Evolutionary conservation across 2,113 vertebrate genomes (phyloP).

Genomic region (Nycticorax nycticorax): DNA sequence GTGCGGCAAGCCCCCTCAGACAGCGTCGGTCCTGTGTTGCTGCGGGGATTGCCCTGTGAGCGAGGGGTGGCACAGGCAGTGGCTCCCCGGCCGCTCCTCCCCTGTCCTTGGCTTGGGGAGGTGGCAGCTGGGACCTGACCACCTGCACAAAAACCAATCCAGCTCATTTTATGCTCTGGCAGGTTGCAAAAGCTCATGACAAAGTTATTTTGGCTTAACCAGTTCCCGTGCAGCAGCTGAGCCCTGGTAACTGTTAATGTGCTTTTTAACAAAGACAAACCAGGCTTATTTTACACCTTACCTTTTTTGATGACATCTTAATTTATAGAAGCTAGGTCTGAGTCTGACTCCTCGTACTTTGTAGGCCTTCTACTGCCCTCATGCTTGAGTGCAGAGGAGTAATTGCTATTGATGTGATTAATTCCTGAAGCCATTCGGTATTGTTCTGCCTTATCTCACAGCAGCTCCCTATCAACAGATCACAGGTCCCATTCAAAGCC

Average conservation of each 20-base stretch:
- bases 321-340: not conserved
- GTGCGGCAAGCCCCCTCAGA: not conserved
- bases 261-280: not conserved
- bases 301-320: not conserved
- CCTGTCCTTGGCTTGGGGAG: not conserved
- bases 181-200: not conserved
- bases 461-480: not conserved
- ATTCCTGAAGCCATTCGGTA: not conserved
- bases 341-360: not conserved
- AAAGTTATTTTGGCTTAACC: not conserved
- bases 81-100: not conserved
- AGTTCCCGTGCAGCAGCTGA: not conserved
- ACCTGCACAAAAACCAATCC: not conserved
- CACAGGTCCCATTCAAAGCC: not conserved
- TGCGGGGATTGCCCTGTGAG: not conserved
- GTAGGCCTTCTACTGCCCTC: not conserved
- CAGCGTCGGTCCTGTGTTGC: fast-evolving
- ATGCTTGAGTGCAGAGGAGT: not conserved
- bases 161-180: not conserved
- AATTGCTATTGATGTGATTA: not conserved
- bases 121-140: not conserved
- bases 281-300: not conserved
- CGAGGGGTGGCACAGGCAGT: not conserved
- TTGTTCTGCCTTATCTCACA: not conserved
- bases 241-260: not conserved